Percentiles rank a stretch among this genome's conserved stretches.
These are phyloP conservation scores for Xestia c-nigrum DNA, from an alignment of 2,888 invertebrate species.

Conservation along the genomic window DNA sequence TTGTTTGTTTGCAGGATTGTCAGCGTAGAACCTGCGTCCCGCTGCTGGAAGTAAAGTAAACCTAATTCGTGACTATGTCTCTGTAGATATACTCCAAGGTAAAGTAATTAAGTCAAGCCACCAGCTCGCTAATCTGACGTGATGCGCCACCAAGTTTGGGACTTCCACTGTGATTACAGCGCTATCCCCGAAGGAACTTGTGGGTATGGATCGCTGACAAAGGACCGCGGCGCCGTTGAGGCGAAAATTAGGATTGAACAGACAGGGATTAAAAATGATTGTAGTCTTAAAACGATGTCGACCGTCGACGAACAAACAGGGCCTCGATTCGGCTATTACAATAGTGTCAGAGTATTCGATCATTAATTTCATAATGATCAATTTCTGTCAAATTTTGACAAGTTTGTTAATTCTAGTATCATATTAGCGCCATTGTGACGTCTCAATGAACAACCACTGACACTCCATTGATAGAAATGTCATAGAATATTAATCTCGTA, in stretches of 20 bases:
- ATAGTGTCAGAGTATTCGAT: no score
- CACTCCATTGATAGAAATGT: no score
- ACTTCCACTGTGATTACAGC: constrained; percentile 32
- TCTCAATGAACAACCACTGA: no score
- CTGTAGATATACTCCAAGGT: not conserved
- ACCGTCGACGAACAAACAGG: no score
- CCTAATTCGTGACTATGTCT: not conserved
- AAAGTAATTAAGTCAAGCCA: constrained; percentile 44
- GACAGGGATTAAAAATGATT: not conserved
- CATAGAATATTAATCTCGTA: no score
- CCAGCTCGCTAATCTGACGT: constrained; percentile 42
- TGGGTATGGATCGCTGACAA: constrained; percentile 25
- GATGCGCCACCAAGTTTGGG: constrained; percentile 42
- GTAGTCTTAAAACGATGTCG: not conserved
- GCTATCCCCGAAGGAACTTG: constrained; percentile 38
- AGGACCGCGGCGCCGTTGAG: not conserved
- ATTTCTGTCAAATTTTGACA: no score
- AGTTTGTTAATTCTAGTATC: no score
- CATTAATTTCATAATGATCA: no score
- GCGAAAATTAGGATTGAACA: constrained; percentile 9
- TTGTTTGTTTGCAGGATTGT: not conserved
- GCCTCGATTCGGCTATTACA: no score
- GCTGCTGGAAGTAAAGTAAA: not conserved
- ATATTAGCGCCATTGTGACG: no score
- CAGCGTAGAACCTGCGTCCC: no score